Base-by-base conservation (phyloP, 2,113 vertebrate species). In the Tympanuchus pallidicinctus region DNA sequence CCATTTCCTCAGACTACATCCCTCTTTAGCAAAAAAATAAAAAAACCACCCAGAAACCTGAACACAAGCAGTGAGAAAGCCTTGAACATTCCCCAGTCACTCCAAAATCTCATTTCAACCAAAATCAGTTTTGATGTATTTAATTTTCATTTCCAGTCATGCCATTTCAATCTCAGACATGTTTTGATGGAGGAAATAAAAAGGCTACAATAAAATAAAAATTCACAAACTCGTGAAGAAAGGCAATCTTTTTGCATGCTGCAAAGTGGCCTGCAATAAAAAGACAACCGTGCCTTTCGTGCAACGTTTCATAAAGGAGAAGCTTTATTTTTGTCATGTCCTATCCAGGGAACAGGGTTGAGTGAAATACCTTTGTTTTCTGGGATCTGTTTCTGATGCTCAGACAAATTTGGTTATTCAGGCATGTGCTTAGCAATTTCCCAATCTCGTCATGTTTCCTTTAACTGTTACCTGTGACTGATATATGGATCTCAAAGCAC, bases 121-220 rank as follows among this genome's bases (percentile, higher is more conserved):
- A 90, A 94, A 94, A 94, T 94, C 82, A 90, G 91, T 72, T 96
- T 84, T 94, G 92, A 96, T 94, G 93, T 96, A 96, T 96, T 96
- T 96, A 96, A 95, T 96, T 96, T 96, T 95, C 95, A 92, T 93
- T 92, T 88, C 80, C 83, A 97, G 90, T 93, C 96, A 91, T 96
- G 91, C 92, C 91, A 63, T 93, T 97, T 95, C 90, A 86, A 95
- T 83, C 93, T 91, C 93, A 95, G 90, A 82, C 88, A 88, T 92
- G 82, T 95, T 95, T 95, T 96, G 95, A 96, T 96, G 91, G 87
- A 85, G 67, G 83, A 90, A 96, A 95, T 94, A 92, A 93, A 87
- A 79, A 94, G 92, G 76, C 87, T 79, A 73, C 87, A 92, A 76
- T 92, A 95, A 96, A 94, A 92, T 92, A 92, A 86, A 92, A 92